phyloP scores from a whole-genome alignment of 1,140 invertebrate genomes.

The Euwallacea similis region DNA sequence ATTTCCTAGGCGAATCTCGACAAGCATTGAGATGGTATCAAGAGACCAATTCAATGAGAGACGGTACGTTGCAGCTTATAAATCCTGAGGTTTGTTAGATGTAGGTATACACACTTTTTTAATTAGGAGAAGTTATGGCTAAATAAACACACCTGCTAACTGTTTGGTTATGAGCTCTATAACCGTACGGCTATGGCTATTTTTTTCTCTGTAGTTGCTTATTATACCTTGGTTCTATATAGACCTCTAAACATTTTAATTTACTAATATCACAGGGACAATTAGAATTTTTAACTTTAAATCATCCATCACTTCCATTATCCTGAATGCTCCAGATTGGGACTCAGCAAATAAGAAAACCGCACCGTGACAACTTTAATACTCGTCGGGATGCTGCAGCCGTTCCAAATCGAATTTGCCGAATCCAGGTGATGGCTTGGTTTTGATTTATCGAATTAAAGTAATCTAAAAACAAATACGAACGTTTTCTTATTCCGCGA shows the following conservation, averaged over 20 bases:
- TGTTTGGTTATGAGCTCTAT: no score
- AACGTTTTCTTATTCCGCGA: no score
- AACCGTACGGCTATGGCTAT: no score
- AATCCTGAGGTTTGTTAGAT: neutral
- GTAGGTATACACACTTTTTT: neutral
- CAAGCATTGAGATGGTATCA: slow-evolving; percentile 10
- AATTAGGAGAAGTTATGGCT: neutral
- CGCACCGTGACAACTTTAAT: slow-evolving; percentile 16
- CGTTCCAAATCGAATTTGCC: slow-evolving; percentile 19
- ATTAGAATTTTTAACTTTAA: neutral
- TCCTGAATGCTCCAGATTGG: neutral
- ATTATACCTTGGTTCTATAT: no score
- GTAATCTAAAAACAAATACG: slow-evolving; percentile 11
- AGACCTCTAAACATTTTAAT: no score
- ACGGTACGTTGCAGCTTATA: neutral
- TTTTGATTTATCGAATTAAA: slow-evolving; percentile 18
- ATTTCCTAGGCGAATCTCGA: slow-evolving; percentile 9
- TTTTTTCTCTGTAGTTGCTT: no score
- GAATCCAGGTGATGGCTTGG: slow-evolving; percentile 8
- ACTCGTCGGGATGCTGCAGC: slow-evolving; percentile 5
- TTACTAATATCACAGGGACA: no score
- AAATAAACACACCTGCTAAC: no score
- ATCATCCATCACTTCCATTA: neutral
- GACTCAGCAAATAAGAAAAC: slow-evolving; percentile 12
- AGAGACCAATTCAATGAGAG: slow-evolving; percentile 5